Conservation (phyloP, 1,140 invertebrate genomes). For the Pseudomyrmex sp. region DNA sequence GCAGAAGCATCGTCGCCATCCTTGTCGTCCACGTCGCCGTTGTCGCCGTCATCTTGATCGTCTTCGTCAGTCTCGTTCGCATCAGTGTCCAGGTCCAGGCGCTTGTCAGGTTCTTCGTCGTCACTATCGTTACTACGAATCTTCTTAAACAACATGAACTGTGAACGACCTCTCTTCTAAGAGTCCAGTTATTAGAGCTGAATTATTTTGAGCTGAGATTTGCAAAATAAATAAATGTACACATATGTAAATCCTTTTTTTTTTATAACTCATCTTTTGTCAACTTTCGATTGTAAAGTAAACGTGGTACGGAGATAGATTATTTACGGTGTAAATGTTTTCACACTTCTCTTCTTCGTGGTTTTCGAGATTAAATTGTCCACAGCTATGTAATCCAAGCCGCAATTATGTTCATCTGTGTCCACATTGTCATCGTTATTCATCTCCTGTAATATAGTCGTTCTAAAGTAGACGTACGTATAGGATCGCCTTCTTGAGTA, state of each 20-base stretch:
- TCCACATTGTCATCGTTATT: slow-evolving; percentile 56
- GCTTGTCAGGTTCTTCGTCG: slow-evolving; percentile 27
- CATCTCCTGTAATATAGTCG: slow-evolving; percentile 57
- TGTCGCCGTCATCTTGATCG: slow-evolving; percentile 61
- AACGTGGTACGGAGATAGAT: slow-evolving; percentile 15
- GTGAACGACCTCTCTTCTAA: slow-evolving; percentile 33
- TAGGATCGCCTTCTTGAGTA: slow-evolving; percentile 48
- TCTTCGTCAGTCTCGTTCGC: slow-evolving; percentile 15
- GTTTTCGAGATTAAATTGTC: slow-evolving; percentile 56
- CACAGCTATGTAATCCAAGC: slow-evolving; percentile 52
- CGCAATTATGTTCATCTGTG: slow-evolving; percentile 55
- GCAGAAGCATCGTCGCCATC: slow-evolving; percentile 81
- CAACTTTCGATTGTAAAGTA: not conserved
- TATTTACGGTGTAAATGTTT: slow-evolving; percentile 50
- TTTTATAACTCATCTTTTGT: not conserved
- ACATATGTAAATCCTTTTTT: not conserved
- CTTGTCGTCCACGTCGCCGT: slow-evolving; percentile 67
- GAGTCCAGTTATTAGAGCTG: slow-evolving; percentile 45
- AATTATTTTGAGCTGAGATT: not conserved
- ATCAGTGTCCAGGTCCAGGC: slow-evolving; percentile 14
- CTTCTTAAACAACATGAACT: slow-evolving; percentile 43
- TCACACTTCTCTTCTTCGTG: slow-evolving; percentile 42
- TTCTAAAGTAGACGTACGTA: slow-evolving; percentile 59
- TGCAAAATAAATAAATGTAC: not conserved
- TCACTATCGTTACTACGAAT: slow-evolving; percentile 26